phyloP scores from a whole-genome alignment of 2,888 invertebrate genomes.

The Cantharis flavilabris region DNA sequence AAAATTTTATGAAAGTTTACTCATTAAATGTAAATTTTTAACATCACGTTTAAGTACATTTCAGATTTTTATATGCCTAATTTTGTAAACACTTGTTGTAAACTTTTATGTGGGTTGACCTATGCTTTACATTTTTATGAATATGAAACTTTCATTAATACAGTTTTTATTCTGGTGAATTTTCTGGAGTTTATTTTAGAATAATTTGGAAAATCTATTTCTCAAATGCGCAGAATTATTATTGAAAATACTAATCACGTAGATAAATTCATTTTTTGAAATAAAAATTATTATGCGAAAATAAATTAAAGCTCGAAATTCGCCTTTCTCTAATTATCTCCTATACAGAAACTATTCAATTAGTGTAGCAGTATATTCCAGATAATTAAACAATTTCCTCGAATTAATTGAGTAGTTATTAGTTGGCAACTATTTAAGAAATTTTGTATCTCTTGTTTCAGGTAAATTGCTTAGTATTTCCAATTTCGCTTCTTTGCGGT shows the following conservation, averaged over 20 bases:
- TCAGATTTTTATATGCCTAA: not conserved
- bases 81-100: not conserved
- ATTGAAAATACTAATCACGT: not conserved
- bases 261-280: not conserved
- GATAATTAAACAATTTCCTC: constrained; percentile 16
- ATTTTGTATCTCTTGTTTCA: constrained; percentile 19
- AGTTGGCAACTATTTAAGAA: not conserved
- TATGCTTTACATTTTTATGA: not conserved
- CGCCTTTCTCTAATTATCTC: not conserved
- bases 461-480: constrained; percentile 20
- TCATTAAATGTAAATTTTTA: not conserved
- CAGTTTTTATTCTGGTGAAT: not conserved
- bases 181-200: not conserved
- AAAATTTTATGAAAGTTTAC: not conserved
- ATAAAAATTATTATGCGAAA: too few relatives aligned
- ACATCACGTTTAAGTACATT: not conserved
- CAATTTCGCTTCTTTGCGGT: not conserved
- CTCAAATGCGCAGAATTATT: not conserved
- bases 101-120: not conserved
- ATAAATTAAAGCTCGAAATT: too few relatives aligned
- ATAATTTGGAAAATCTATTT: not conserved
- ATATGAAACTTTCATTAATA: not conserved
- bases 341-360: constrained; percentile 1
- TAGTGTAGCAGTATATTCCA: constrained; percentile 1
- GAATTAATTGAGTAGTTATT: not conserved